Conservation (phyloP, 2,113 vertebrate genomes). For the Tamias sibiricus region DNA sequence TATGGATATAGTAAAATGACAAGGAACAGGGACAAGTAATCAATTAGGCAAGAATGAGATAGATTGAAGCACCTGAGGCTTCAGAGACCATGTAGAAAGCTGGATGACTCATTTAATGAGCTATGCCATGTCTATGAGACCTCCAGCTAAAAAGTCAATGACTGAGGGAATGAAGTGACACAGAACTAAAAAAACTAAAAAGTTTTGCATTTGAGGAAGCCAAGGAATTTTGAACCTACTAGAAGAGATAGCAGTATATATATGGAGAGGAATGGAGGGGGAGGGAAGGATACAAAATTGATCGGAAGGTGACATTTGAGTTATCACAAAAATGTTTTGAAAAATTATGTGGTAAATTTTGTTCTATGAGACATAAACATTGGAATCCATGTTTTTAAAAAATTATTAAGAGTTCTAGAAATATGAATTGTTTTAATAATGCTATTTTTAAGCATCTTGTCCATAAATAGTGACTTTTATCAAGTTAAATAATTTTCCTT, state of each 20-base stretch:
- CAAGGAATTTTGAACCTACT: neutral
- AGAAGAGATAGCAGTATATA: neutral
- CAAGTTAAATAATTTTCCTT: neutral
- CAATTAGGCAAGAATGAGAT: neutral
- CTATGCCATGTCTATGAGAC: neutral
- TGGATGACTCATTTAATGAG: neutral
- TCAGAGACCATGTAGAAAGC: neutral
- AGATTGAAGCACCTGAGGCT: neutral
- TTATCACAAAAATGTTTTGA: neutral
- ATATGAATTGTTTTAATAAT: neutral
- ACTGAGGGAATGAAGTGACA: neutral
- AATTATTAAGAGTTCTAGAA: neutral
- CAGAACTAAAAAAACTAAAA: neutral
- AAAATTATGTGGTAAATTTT: neutral
- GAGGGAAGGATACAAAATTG: neutral
- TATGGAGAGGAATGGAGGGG: neutral
- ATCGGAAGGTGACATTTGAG: neutral
- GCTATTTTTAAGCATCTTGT: neutral
- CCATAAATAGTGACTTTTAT: neutral
- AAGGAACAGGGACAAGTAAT: neutral
- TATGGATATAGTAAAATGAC: neutral
- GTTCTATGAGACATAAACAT: neutral
- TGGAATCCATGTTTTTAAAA: neutral
- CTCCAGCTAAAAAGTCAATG: neutral
- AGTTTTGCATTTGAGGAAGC: neutral